Conservation (phyloP, 1,140 invertebrate species). For the Rhagoletis pomonella region DNA sequence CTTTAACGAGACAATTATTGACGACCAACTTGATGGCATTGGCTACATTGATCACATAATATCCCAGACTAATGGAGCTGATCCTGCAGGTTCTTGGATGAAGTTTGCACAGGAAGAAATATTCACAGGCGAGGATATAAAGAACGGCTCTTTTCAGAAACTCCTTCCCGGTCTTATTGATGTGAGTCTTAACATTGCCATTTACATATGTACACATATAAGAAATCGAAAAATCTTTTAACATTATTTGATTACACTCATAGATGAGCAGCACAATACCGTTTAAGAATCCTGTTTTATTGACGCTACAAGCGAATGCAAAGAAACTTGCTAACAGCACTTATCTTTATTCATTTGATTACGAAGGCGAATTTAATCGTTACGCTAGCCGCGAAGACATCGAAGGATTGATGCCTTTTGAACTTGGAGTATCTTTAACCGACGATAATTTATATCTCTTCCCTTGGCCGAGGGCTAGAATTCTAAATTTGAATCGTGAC, state of each 20-base stretch:
- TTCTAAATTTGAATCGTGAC: conserved; percentile 66
- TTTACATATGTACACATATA: conserved; percentile 18
- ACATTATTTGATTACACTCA: background rate
- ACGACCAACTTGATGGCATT: conserved; percentile 62
- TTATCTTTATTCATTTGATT: conserved; percentile 70
- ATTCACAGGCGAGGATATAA: conserved; percentile 63
- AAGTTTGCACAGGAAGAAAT: conserved; percentile 69
- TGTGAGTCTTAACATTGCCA: conserved; percentile 59
- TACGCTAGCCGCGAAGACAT: conserved; percentile 62
- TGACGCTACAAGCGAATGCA: conserved; percentile 70
- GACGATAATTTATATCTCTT: conserved; percentile 74
- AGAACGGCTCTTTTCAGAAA: conserved; percentile 66
- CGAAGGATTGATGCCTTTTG: conserved; percentile 66
- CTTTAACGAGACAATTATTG: conserved; percentile 68
- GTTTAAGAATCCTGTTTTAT: conserved; percentile 69
- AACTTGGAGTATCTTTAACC: conserved; percentile 70
- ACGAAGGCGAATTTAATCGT: conserved; percentile 69
- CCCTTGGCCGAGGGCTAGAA: conserved; percentile 68
- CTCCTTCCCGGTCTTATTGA: conserved; percentile 69
- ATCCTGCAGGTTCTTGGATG: conserved; percentile 67
- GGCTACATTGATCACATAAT: conserved; percentile 70
- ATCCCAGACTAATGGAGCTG: conserved; percentile 67
- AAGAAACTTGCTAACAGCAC: conserved; percentile 69
- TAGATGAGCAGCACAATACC: conserved; percentile 70
- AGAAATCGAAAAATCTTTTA: background rate